Conservation (phyloP, 2,888 invertebrate genomes). For the Octonoba sinensis region DNA sequence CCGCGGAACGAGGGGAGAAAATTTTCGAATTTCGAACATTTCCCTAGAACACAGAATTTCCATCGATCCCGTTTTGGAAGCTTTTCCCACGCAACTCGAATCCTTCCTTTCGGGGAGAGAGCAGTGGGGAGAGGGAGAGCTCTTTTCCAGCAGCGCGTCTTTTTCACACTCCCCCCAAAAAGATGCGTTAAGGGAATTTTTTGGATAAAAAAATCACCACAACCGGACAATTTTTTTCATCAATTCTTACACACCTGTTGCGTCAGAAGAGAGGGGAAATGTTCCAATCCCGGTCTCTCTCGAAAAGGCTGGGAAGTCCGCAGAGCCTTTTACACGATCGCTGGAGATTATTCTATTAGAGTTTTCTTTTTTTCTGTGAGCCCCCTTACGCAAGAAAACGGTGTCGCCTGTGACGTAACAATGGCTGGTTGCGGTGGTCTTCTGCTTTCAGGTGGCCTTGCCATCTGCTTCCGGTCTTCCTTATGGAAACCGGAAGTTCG, state of each 20-base stretch:
- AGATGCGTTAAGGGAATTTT: slow-evolving; percentile 9
- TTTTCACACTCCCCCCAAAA: slow-evolving; percentile 42
- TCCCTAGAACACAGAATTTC: slow-evolving; percentile 1
- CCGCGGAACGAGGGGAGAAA: slow-evolving; percentile 3
- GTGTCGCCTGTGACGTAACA: slow-evolving; percentile 59
- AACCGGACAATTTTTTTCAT: slow-evolving; percentile 53
- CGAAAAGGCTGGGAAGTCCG: slow-evolving; percentile 50
- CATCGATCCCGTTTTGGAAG: slow-evolving; percentile 2
- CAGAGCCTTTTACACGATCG: slow-evolving; percentile 27
- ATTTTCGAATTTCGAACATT: slow-evolving; percentile 3
- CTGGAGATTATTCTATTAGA: slow-evolving; percentile 6
- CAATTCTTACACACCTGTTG: slow-evolving; percentile 46
- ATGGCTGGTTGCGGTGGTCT: slow-evolving; percentile 60
- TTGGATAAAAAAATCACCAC: slow-evolving; percentile 19
- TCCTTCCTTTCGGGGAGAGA: slow-evolving; percentile 35
- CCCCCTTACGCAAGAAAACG: slow-evolving; percentile 28
- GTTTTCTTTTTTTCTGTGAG: not conserved
- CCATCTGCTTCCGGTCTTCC: slow-evolving; percentile 64
- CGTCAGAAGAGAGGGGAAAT: slow-evolving; percentile 25
- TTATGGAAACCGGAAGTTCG: slow-evolving; percentile 55
- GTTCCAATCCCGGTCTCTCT: slow-evolving; percentile 24
- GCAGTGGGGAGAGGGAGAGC: slow-evolving; percentile 1
- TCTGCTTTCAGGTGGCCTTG: slow-evolving; percentile 62
- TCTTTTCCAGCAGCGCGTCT: slow-evolving; percentile 18
- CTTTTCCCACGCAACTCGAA: slow-evolving; percentile 59